A percentile compares a stretch with the other conserved stretches of the same genome.
These are phyloP conservation scores for Hecatera dysodea DNA, from an alignment of 2,888 invertebrate genomes.

Conservation along the genomic window DNA sequence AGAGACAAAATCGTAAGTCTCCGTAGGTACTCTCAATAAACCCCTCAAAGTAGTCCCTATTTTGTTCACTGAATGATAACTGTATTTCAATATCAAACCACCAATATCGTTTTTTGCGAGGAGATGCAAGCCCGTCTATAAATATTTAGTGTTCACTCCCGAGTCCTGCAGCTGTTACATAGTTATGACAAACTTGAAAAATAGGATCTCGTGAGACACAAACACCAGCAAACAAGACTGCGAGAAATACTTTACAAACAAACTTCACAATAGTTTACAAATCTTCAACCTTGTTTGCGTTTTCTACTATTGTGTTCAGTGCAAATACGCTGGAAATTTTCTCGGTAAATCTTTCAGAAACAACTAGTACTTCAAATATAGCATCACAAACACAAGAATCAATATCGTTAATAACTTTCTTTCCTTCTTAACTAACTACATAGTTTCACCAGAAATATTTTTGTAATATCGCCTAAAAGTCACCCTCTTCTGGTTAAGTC, in stretches of 20 bases:
- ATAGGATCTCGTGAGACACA: slow-evolving; percentile 19
- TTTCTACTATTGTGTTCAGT: slow-evolving; percentile 16
- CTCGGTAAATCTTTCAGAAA: neutral
- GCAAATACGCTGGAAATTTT: slow-evolving; percentile 1
- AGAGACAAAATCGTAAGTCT: no score
- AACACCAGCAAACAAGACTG: slow-evolving; percentile 7
- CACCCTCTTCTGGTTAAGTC: slow-evolving; percentile 79
- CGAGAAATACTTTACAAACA: slow-evolving; percentile 32
- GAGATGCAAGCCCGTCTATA: slow-evolving; percentile 9
- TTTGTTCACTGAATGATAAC: neutral
- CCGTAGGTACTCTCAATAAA: neutral
- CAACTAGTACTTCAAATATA: neutral
- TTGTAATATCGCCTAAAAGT: slow-evolving; percentile 73
- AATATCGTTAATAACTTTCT: slow-evolving; percentile 37
- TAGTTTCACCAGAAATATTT: slow-evolving; percentile 70
- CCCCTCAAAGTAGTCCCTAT: neutral
- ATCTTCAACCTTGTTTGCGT: slow-evolving; percentile 16
- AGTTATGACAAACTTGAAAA: slow-evolving; percentile 29
- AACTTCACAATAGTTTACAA: slow-evolving; percentile 31
- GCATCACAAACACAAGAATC: slow-evolving; percentile 18
- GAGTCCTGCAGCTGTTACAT: slow-evolving; percentile 26
- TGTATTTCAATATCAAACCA: neutral
- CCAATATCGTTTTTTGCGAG: neutral
- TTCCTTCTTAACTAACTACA: slow-evolving; percentile 51
- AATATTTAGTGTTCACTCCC: slow-evolving; percentile 16